Evolutionary conservation across 2,888 invertebrate species (phyloP).

Genomic region (Scrobipalpa costella): DNA sequence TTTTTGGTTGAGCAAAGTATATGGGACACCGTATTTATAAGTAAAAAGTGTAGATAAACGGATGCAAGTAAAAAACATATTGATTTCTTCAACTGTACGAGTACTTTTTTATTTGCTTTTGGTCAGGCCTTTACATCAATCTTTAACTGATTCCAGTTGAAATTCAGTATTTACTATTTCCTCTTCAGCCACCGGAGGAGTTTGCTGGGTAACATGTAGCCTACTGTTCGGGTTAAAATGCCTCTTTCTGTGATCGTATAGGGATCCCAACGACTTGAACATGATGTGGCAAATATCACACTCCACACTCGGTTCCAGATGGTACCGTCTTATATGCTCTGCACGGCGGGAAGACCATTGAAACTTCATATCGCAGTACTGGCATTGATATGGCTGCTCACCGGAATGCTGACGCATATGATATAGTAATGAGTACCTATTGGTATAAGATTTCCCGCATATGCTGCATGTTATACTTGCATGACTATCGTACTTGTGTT

Average conservation of each 20-base stretch:
- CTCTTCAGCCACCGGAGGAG: constrained; percentile 6
- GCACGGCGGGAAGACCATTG: constrained; percentile 25
- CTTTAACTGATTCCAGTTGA: not conserved
- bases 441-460: constrained; percentile 27
- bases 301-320: constrained; percentile 25
- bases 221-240: constrained; percentile 29
- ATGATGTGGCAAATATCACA: constrained; percentile 25
- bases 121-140: too few relatives aligned
- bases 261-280: constrained; percentile 25
- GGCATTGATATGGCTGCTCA: constrained; percentile 26
- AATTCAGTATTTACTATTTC: not conserved
- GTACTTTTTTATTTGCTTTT: too few relatives aligned
- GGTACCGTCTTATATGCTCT: constrained; percentile 25
- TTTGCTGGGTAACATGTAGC: constrained; percentile 16
- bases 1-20: too few relatives aligned
- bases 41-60: too few relatives aligned
- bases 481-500: constrained; percentile 28
- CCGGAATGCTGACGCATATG: constrained; percentile 27
- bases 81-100: too few relatives aligned
- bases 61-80: too few relatives aligned
- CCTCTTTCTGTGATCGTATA: constrained; percentile 27
- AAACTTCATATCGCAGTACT: constrained; percentile 24
- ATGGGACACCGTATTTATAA: too few relatives aligned
- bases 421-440: constrained; percentile 27
- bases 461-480: constrained; percentile 22